Evolutionary conservation across 2,113 vertebrate species (phyloP).

Genomic region (Chionodraco myersi): DNA sequence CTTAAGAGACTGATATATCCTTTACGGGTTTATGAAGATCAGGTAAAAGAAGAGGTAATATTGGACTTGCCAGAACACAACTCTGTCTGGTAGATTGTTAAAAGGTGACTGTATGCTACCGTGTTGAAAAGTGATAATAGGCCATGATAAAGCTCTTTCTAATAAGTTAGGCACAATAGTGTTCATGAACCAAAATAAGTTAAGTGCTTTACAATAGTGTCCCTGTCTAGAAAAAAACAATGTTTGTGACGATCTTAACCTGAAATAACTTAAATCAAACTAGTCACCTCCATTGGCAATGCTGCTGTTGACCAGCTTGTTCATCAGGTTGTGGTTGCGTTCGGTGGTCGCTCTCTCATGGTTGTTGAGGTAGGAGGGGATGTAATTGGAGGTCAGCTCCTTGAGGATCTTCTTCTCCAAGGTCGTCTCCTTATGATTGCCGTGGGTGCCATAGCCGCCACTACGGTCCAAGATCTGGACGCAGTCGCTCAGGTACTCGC

Average conservation of each 20-base stretch:
- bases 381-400: slow-evolving; percentile 97
- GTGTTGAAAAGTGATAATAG: background rate
- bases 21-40: background rate
- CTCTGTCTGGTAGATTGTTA: no score
- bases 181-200: background rate
- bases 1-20: background rate
- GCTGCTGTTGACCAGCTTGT: slow-evolving; percentile 94
- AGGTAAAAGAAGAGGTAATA: background rate
- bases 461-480: slow-evolving; percentile 95
- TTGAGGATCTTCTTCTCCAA: slow-evolving; percentile 99
- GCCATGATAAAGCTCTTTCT: no score
- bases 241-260: background rate
- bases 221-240: background rate
- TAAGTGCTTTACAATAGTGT: background rate
- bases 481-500: slow-evolving; percentile 97
- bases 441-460: slow-evolving; percentile 85
- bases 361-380: slow-evolving; percentile 97
- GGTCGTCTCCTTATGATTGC: slow-evolving; percentile 93
- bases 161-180: background rate
- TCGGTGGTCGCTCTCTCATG: slow-evolving; percentile 91
- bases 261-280: background rate
- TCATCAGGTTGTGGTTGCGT: slow-evolving; percentile 95
- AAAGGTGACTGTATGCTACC: no score
- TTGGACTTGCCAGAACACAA: background rate
- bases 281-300: slow-evolving; percentile 83